Evolutionary conservation across 2,113 vertebrate genomes (phyloP).

Genomic region (Semnornis frantzii): DNA sequence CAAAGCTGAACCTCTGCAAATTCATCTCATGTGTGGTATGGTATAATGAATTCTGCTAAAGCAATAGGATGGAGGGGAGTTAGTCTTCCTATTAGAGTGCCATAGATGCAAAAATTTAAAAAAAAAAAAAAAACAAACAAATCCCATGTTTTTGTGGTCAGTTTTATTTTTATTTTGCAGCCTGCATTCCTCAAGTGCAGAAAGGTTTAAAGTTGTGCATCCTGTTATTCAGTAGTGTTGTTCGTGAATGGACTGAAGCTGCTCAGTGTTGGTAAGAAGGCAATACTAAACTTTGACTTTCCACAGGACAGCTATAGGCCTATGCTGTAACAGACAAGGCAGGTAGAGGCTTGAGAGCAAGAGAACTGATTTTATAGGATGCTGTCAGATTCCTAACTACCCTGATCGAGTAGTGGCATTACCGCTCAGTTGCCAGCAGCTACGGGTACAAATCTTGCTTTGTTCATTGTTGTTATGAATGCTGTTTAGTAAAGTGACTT

Average conservation of each 20-base stretch:
- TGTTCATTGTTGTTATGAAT: background rate
- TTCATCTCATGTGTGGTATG: background rate
- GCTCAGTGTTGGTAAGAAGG: background rate
- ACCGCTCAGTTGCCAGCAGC: background rate
- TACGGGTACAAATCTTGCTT: background rate
- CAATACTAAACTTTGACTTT: background rate
- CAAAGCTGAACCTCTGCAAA: background rate
- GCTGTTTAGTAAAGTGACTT: background rate
- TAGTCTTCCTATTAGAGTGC: background rate
- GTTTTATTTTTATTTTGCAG: background rate
- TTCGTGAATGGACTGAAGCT: background rate
- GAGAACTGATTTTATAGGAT: background rate
- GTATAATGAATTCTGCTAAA: background rate
- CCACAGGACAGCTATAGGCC: background rate
- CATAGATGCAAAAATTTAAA: background rate
- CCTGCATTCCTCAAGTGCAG: background rate
- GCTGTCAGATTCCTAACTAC: background rate
- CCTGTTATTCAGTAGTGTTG: background rate
- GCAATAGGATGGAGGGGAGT: background rate
- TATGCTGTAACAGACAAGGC: background rate
- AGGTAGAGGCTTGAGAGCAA: background rate
- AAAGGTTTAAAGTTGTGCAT: background rate
- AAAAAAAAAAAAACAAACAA: too few species aligned
- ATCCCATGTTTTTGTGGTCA: too few species aligned
- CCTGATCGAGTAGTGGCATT: background rate